A percentile compares a stretch with the other conserved stretches of the same genome.
Evolutionary conservation across 1,140 invertebrate species (phyloP).

Genomic region (Calliphora vicina): DNA sequence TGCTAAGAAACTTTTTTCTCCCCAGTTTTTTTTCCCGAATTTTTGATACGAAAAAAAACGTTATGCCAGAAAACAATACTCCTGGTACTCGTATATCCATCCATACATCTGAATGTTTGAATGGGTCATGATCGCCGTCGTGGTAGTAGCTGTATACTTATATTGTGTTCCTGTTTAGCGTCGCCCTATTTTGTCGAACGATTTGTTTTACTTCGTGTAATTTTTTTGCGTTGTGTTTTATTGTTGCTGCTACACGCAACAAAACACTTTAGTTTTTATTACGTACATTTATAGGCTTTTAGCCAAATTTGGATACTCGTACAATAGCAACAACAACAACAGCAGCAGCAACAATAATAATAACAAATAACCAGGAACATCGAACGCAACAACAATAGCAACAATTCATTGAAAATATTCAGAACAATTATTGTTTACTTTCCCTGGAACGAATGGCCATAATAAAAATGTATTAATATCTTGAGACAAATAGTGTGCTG

Average conservation of each 20-base stretch:
- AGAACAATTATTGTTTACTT: neutral
- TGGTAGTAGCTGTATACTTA: no score
- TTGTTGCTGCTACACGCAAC: slow-evolving; percentile 34
- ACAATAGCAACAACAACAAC: neutral
- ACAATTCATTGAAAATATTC: neutral
- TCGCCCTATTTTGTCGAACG: slow-evolving; percentile 39
- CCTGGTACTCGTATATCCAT: neutral
- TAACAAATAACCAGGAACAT: neutral
- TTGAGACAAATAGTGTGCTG: neutral
- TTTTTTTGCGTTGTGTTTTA: slow-evolving; percentile 15
- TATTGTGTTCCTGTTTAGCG: slow-evolving; percentile 30
- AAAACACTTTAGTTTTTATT: slow-evolving; percentile 36
- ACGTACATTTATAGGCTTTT: neutral
- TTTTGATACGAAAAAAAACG: neutral
- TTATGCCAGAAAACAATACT: neutral
- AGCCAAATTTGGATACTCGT: neutral
- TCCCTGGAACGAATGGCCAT: neutral
- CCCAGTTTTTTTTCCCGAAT: neutral
- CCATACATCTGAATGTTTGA: neutral
- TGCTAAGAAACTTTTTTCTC: slow-evolving; percentile 19
- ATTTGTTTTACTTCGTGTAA: slow-evolving; percentile 41
- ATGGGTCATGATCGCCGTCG: neutral
- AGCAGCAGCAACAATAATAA: neutral
- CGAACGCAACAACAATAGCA: neutral
- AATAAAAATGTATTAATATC: neutral